These are phyloP conservation scores for Thomomys bottae DNA, from an alignment of 2,113 vertebrate genomes.

Conservation along the genomic window DNA sequence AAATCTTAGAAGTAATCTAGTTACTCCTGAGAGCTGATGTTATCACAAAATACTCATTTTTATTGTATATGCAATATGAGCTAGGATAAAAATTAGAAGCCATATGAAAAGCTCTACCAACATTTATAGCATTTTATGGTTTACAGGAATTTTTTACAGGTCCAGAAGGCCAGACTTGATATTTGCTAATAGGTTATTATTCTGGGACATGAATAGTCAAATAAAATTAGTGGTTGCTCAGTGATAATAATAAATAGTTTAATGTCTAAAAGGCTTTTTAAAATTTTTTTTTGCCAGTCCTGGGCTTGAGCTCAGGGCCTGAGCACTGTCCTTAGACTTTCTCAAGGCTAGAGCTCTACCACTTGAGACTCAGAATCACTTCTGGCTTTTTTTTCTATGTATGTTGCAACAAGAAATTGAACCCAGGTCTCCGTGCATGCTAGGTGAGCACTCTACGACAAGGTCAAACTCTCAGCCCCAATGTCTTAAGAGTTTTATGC, in stretches of 20 bases:
- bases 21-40: constrained; percentile 12
- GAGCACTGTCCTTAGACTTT: no score
- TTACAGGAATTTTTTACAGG: neutral
- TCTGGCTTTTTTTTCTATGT: no score
- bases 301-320: no score
- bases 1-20: constrained; percentile 13
- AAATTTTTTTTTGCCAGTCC: no score
- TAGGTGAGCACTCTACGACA: no score
- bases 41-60: neutral
- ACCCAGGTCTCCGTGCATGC: no score
- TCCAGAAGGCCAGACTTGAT: neutral
- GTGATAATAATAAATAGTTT: neutral
- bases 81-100: neutral
- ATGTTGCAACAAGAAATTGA: no score
- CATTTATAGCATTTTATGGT: neutral
- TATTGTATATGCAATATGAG: neutral
- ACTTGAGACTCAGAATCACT: no score
- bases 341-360: no score
- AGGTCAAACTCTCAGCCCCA: no score
- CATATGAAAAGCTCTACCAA: neutral
- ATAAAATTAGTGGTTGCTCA: neutral
- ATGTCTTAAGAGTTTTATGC: neutral
- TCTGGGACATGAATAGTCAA: neutral
- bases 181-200: constrained; percentile 3
- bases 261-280: no score